These are phyloP conservation scores for Hyposoter dolosus DNA, from an alignment of 2,888 invertebrate genomes.

Conservation along the genomic window DNA sequence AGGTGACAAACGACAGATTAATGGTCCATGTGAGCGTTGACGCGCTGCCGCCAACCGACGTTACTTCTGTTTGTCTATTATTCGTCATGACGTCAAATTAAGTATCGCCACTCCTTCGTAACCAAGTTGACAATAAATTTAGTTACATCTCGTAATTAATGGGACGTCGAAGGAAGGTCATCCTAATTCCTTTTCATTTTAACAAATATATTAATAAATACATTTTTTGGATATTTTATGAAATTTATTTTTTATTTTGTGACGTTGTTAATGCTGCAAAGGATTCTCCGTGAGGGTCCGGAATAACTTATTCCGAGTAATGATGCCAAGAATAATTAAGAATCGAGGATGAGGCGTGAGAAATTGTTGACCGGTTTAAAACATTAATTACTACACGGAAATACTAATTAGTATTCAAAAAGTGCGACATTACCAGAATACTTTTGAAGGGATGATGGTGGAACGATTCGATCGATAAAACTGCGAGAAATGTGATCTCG, in stretches of 20 bases:
- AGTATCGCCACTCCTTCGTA: neutral
- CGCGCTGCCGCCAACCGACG: slow-evolving; percentile 20
- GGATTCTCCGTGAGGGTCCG: neutral
- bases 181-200: neutral
- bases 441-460: neutral
- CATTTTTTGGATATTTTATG: no score
- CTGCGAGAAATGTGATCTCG: neutral
- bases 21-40: slow-evolving; percentile 50
- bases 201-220: no score
- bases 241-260: no score
- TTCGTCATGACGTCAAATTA: neutral
- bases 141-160: neutral
- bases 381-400: neutral
- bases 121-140: neutral
- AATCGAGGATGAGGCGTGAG: neutral
- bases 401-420: neutral
- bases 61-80: neutral
- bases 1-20: slow-evolving; percentile 59
- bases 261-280: neutral
- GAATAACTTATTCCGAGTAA: neutral
- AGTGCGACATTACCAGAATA: neutral
- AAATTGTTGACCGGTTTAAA: neutral
- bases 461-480: neutral
- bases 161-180: neutral
- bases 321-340: neutral